These are phyloP conservation scores for Coptotermes formosanus DNA, from an alignment of 1,140 invertebrate genomes.

Conservation along the genomic window DNA sequence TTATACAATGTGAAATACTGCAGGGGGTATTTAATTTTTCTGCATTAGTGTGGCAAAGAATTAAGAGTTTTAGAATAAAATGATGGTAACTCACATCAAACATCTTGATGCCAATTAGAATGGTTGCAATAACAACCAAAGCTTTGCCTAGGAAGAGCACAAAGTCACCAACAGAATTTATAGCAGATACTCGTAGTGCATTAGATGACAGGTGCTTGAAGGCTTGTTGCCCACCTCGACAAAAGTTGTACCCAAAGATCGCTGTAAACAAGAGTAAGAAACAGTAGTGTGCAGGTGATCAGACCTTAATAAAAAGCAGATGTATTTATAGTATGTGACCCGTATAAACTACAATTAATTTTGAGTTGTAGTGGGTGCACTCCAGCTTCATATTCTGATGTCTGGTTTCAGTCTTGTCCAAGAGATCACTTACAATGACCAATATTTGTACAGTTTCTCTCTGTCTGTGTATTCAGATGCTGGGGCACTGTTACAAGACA, in stretches of 20 bases:
- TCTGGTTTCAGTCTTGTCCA: no score
- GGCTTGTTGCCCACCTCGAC: conserved; percentile 61
- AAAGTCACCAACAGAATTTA: conserved; percentile 78
- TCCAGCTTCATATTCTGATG: no score
- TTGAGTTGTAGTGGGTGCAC: background rate
- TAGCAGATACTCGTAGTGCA: conserved; percentile 66
- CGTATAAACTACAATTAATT: background rate
- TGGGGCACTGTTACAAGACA: no score
- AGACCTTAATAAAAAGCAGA: no score
- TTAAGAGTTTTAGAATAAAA: no score
- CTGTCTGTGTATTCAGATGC: no score
- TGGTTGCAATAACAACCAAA: conserved; percentile 63
- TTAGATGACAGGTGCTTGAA: conserved; percentile 62
- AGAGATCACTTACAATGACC: no score
- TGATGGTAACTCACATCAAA: conserved; percentile 52
- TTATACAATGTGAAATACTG: no score
- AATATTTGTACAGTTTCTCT: no score
- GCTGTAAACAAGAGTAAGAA: conserved; percentile 51
- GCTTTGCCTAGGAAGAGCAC: conserved; percentile 74
- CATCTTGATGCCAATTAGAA: conserved; percentile 59
- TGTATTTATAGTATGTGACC: background rate
- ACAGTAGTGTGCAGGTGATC: background rate
- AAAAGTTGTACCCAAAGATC: conserved; percentile 70
- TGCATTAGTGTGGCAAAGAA: no score
- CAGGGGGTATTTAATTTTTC: no score